phyloP scores from a whole-genome alignment of 2,888 invertebrate species.

The Sialis lutaria region DNA sequence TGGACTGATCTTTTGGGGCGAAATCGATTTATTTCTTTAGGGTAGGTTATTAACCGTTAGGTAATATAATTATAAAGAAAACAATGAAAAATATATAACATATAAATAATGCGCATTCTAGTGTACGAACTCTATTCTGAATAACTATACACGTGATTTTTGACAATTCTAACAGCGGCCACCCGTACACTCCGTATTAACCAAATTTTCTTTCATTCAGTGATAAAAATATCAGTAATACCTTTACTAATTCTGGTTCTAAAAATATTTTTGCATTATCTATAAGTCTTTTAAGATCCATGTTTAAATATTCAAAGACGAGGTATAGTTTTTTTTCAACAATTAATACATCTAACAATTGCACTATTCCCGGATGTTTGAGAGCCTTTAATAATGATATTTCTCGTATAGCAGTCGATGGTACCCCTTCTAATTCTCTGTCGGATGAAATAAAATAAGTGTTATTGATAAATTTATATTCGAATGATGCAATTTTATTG shows the following conservation, averaged over 20 bases:
- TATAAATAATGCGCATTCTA: no score
- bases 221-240: slow-evolving; percentile 16
- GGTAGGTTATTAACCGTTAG: no score
- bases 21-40: no score
- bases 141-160: no score
- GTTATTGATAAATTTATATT: neutral
- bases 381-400: slow-evolving; percentile 84
- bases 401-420: slow-evolving; percentile 92
- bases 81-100: no score
- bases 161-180: no score
- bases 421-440: slow-evolving; percentile 92
- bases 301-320: slow-evolving; percentile 86
- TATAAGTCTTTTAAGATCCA: slow-evolving; percentile 82
- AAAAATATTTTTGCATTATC: slow-evolving; percentile 49
- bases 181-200: no score
- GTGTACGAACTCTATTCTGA: no score
- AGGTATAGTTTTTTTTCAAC: slow-evolving; percentile 73
- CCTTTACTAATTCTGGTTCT: slow-evolving; percentile 47
- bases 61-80: no score
- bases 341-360: slow-evolving; percentile 76
- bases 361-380: slow-evolving; percentile 78
- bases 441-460: slow-evolving; percentile 8
- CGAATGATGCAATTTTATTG: neutral
- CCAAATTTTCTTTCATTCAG: no score
- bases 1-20: neutral